Evolutionary conservation across 2,797 vertebrate species (phyloP).

Genomic region (Muraenolepis orangiensis): DNA sequence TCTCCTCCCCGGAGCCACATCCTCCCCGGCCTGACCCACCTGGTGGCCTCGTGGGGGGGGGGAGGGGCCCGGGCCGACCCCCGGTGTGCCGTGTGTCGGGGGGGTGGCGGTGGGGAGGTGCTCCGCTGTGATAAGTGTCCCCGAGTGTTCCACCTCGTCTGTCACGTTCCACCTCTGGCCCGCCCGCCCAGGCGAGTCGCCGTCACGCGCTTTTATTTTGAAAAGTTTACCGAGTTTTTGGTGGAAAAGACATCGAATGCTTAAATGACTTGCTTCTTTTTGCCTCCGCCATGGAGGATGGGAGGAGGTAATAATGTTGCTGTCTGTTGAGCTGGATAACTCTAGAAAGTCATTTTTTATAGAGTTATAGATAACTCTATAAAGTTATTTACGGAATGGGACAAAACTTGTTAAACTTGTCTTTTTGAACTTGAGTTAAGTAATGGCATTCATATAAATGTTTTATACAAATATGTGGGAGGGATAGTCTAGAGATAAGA

Average conservation of each 20-base stretch:
- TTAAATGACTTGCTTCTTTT: neutral
- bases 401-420: too few relatives aligned
- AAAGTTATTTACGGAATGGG: too few relatives aligned
- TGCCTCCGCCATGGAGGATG: too few relatives aligned
- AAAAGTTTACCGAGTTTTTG: neutral
- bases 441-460: neutral
- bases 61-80: conserved; percentile 56
- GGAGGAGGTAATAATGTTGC: too few relatives aligned
- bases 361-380: too few relatives aligned
- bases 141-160: conserved; percentile 83
- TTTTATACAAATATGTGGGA: neutral
- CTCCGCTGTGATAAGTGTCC: conserved; percentile 80
- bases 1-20: neutral
- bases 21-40: conserved; percentile 10
- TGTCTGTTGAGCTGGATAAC: too few relatives aligned
- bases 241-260: neutral
- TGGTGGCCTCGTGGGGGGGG: conserved; percentile 6
- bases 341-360: too few relatives aligned
- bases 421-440: neutral
- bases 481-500: neutral
- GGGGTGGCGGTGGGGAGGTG: conserved; percentile 79
- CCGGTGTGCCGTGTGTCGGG: conserved; percentile 82
- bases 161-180: conserved; percentile 82
- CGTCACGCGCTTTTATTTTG: neutral
- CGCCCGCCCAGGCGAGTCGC: conserved; percentile 80